Percentiles rank a stretch among this genome's conserved stretches.
Conservation (phyloP, 2,113 vertebrate species). For the Myrmecobius fasciatus region DNA sequence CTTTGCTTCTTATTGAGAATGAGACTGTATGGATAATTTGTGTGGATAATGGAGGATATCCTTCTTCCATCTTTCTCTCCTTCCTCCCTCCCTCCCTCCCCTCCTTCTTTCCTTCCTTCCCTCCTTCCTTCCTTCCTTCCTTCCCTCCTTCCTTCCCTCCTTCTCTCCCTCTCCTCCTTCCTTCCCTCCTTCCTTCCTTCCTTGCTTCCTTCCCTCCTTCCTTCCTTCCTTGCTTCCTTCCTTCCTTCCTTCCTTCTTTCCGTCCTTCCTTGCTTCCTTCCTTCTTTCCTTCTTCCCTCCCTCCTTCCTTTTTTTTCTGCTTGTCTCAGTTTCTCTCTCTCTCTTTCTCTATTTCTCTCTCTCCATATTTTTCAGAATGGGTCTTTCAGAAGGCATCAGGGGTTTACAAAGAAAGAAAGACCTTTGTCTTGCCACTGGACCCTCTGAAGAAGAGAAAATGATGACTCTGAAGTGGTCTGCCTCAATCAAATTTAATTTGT, state of each 20-base stretch:
- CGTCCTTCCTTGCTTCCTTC: conserved; percentile 1
- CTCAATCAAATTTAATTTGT: neutral
- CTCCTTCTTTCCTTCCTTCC: rapidly evolving
- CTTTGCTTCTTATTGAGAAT: neutral
- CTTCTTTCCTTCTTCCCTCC: too few relatives aligned
- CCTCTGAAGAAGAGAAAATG: neutral
- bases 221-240: rapidly evolving
- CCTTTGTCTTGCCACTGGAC: too few relatives aligned
- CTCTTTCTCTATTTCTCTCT: too few relatives aligned
- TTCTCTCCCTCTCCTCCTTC: neutral
- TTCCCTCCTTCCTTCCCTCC: conserved; percentile 13
- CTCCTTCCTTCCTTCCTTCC: neutral
- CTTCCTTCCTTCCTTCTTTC: neutral
- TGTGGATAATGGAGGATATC: neutral
- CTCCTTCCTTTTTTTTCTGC: neutral
- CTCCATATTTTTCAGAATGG: too few relatives aligned
- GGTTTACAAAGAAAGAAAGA: neutral
- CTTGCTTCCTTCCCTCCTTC: neutral
- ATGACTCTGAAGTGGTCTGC: neutral
- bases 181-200: neutral
- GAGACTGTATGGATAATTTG: neutral
- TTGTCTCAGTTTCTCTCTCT: neutral
- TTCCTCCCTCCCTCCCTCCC: rapidly evolving
- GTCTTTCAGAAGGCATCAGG: neutral
- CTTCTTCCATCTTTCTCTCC: neutral